Conservation (phyloP, 2,113 vertebrate genomes). For the Cheirogaleus medius region DNA sequence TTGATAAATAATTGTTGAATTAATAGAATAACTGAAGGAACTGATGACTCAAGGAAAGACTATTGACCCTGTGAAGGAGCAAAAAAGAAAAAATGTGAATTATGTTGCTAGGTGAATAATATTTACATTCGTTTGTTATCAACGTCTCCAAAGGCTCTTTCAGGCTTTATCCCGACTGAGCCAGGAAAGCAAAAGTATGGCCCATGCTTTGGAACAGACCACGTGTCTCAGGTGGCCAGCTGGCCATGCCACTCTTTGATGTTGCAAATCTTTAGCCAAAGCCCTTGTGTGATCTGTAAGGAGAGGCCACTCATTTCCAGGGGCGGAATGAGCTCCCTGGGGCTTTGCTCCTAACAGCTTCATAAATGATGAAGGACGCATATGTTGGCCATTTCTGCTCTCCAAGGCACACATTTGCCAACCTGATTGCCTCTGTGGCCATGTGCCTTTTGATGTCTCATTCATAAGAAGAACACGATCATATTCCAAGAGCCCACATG, state of each 20-base stretch:
- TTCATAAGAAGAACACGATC: conserved; percentile 17
- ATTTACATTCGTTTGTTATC: not conserved
- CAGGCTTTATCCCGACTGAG: not conserved
- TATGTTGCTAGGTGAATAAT: not conserved
- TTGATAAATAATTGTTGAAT: not conserved
- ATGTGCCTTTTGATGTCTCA: conserved; percentile 56
- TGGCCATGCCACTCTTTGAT: conserved; percentile 19
- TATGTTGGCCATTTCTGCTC: conserved; percentile 44
- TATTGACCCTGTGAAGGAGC: not conserved
- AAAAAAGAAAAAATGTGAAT: not conserved
- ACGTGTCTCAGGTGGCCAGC: conserved; percentile 5
- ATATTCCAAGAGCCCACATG: not conserved
- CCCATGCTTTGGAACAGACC: conserved; percentile 64
- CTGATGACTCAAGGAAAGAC: not conserved
- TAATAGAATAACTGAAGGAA: not conserved
- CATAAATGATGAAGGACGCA: conserved; percentile 61
- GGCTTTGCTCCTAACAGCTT: conserved; percentile 34
- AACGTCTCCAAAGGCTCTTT: not conserved
- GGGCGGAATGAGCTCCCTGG: not conserved
- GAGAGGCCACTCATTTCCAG: conserved; percentile 44
- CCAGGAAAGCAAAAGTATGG: not conserved
- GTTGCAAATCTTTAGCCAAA: conserved; percentile 45
- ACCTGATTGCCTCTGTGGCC: not conserved
- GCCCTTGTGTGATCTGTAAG: not conserved
- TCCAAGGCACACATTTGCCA: conserved; percentile 48